Base-by-base conservation (phyloP, 2,888 invertebrate species). In the Caenorhabditis sp. region DNA sequence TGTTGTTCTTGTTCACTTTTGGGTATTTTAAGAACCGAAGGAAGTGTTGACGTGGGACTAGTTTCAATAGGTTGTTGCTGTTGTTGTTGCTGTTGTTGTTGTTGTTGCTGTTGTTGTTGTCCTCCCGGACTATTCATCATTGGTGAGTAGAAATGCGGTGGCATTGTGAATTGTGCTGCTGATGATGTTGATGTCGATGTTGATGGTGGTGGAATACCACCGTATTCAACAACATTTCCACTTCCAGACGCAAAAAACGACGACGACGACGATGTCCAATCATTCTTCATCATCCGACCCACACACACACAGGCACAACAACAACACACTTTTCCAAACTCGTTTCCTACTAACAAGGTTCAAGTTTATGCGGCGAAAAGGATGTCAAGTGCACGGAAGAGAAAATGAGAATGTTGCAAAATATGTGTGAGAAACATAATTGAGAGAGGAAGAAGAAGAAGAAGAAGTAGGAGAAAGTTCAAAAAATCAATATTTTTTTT, bases 381-480 rank as follows among this genome's bases (percentile, higher is more conserved):
- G 14, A 26, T 24, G 54, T 24, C 24, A 54, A 26, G 26, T 54
- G 23, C 2, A 36, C 27, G 51, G 58, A 49, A 2, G 51, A 1
- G 53, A 54, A n/a, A 19, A 31, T n/a, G 51, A 51, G 58, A 37
- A 53, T 10, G 19, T 27, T n/a, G 31, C 37, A 66, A 55, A 26
- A 36, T n/a, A 17, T 17, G 55, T 31, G 62, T 51, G 55, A 50
- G 17, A 53, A 53, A 58, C 58, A 53, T 58, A 60, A 55, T 49
- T 58, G 36, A 50, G 59, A 59, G 59, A 63, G 24, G 60, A 24
- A 57, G 31, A 23, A 8, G 23, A 17, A 27, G 37, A 14, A n/a
- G 58, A 57, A 64, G 61, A 69, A 58, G 31, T 31, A 14, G 10
- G 58, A 57, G 61, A 58, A 69, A 58, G 31, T 31, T 31, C 31